Evolutionary conservation across 2,797 vertebrate species (phyloP).

Genomic region (Saxicola maurus): DNA sequence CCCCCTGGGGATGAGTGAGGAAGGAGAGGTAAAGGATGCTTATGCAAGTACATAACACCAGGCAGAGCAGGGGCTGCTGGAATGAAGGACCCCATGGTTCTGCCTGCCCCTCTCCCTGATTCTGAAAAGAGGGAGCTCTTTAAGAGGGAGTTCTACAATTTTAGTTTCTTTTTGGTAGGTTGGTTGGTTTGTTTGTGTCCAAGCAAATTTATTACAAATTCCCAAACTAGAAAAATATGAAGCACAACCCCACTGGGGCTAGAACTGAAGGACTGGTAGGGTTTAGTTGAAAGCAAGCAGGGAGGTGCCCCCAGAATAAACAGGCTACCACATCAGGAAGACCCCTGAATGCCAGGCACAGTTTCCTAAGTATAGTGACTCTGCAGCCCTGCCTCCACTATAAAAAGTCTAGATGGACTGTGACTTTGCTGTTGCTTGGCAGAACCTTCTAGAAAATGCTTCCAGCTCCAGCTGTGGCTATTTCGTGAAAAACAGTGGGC

Average conservation of each 20-base stretch:
- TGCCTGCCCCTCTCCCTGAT: neutral
- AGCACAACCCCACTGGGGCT: neutral
- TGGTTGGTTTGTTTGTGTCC: neutral
- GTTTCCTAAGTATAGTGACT: neutral
- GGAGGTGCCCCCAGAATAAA: neutral
- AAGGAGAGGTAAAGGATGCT: neutral
- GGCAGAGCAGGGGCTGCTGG: neutral
- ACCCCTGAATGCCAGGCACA: neutral
- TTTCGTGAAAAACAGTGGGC: neutral
- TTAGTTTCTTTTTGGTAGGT: neutral
- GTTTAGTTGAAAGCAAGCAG: neutral
- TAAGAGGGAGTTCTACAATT: neutral
- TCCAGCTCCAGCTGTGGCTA: neutral
- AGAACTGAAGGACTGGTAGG: neutral
- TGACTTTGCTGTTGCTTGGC: neutral
- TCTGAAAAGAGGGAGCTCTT: neutral
- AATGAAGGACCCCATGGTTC: neutral
- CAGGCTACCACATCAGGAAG: neutral
- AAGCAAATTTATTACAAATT: neutral
- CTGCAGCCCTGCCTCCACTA: neutral
- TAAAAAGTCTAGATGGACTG: neutral
- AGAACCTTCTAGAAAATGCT: neutral
- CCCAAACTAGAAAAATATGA: neutral
- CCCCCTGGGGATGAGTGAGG: neutral
- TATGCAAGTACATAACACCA: rapidly evolving